Evolutionary conservation across 2,113 vertebrate species (phyloP), one percentile per base, ranked within the genome.

Genomic region (Notarius lentiginosus): DNA sequence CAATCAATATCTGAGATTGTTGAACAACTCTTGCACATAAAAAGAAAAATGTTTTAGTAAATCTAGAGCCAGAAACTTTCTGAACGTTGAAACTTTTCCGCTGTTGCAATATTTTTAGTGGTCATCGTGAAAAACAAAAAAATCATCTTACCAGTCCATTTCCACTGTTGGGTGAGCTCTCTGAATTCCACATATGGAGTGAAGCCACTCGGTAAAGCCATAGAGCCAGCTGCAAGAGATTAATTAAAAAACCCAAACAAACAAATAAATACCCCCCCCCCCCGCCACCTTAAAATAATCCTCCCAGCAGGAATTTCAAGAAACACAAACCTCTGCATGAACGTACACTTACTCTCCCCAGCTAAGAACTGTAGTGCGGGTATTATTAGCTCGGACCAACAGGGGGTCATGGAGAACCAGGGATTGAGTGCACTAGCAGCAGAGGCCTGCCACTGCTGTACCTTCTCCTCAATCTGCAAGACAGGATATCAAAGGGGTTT

Each of bases 121-220:
- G 12, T 24, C 47, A 51, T 7, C 14, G 20, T 17, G 0, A 17
- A 73, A 22, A 75, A 17, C 51, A 18, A 65, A 56, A 14, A 60
- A 49, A 0, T 34, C 2, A 9, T 94, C 96, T 95, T 92, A 99
- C 98, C 96, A 0, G 97, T 95, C 94, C 98, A 96, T 82, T 96
- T 97, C 98, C 98, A 99, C 91, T 98, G 98, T 92, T 99, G 97
- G 14, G 93, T 94, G 84, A 96, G 96, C 87, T 99, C 98, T 85
- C 92, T 94, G 93, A 98, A 99, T 89, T 98, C 98, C 89, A 97
- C 97, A 92, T 97, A 97, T 12, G 97, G 97, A 80, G 95, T 95
- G 89, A 99, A 97, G 83, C 97, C 97, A 88, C 96, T 96, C 73
- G 97, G 96, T 70, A 96, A 90, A 41, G 95, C 95, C 96, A 92